phyloP scores from a whole-genome alignment of 2,113 vertebrate genomes.

The Serilophus lunatus region DNA sequence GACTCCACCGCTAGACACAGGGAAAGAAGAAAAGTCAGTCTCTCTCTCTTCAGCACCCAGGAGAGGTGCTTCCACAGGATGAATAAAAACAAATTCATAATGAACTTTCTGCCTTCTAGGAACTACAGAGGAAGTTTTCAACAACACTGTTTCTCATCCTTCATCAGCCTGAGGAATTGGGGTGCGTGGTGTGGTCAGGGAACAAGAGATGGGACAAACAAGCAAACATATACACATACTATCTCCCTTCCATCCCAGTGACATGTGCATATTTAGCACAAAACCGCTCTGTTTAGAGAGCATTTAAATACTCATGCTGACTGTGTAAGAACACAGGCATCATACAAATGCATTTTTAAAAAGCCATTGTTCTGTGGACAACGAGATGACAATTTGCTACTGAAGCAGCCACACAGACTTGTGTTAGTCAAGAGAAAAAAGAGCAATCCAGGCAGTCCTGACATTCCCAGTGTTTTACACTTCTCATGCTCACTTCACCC shows the following conservation, averaged over 20 bases:
- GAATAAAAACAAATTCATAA: neutral
- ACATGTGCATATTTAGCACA: neutral
- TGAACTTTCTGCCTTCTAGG: neutral
- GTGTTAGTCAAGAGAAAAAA: neutral
- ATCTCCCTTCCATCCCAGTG: neutral
- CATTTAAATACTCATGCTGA: neutral
- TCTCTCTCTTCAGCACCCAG: neutral
- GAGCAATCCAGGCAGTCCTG: neutral
- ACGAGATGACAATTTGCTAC: rapidly evolving
- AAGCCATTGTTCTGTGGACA: neutral
- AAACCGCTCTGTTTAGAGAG: neutral
- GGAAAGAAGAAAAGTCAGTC: neutral
- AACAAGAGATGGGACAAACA: neutral
- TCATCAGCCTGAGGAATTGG: neutral
- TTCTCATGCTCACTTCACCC: neutral
- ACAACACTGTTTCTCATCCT: neutral
- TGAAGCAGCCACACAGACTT: neutral
- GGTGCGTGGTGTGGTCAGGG: neutral
- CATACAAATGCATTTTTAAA: neutral
- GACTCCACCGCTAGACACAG: neutral
- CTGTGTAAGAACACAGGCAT: neutral
- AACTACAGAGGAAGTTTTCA: neutral
- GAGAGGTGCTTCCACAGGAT: neutral
- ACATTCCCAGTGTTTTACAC: neutral
- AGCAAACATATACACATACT: neutral